Base-by-base conservation (phyloP, 2,888 invertebrate genomes). In the Phymatocera aterrima region DNA sequence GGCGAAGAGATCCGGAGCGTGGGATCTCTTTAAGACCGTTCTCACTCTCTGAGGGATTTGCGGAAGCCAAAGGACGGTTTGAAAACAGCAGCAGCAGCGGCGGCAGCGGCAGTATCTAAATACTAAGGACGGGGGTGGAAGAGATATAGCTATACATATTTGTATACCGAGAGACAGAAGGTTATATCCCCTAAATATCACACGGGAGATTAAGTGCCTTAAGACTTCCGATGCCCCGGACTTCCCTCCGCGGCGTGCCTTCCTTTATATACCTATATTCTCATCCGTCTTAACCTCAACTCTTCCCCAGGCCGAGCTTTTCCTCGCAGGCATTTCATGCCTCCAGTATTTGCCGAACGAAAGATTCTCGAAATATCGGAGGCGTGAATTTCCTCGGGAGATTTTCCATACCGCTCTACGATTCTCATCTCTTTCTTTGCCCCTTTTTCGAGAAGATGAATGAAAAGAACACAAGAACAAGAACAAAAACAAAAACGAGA, bases 21-120 rank as follows among this genome's bases (percentile, higher is more conserved):
- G 10, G 75, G 57, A 57, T 57, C 75, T 75, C 75, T 75, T 75
- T 75, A 75, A 75, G 75, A 54, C 57, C 75, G 40, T 75, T 75
- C 60, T 57, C 75, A 51, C 75, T 75, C 60, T 60, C 75, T 60
- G 75, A 75, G 75, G 75, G 75, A 75, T 75, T 75, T 57, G 75
- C 75, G 57, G 75, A 72, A 51, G 48, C 40, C 40, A 28, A 68
- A 48, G 51, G 24, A 72, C 48, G 34, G 28, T 51, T 34, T 72
- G 28, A 51, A 51, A 72, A 72, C 72, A 72, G 51, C 48, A 31
- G 46, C 72, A 48, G 51, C 51, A n/a, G 61, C 24, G 40, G 46
- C n/a, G n/a, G n/a, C n/a, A n/a, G n/a, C n/a, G n/a, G n/a, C n/a
- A n/a, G n/a, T n/a, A n/a, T n/a, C n/a, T n/a, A n/a, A n/a, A n/a